Percentiles rank a stretch among this genome's conserved stretches.
phyloP scores from a whole-genome alignment of 2,888 invertebrate genomes.

The Pimpla rufipes region DNA sequence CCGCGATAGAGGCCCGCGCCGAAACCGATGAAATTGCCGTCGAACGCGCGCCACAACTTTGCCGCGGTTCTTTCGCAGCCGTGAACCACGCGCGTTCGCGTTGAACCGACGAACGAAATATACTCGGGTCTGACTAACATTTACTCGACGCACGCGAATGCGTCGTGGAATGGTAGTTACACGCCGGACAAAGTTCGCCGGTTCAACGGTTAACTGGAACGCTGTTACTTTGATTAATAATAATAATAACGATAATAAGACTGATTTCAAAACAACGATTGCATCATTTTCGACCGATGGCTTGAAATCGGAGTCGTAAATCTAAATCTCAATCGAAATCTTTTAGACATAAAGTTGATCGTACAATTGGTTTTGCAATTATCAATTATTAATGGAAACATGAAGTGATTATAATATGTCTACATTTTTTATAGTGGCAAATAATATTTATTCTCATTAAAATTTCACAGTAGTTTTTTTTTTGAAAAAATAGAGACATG shows the following conservation, averaged over 20 bases:
- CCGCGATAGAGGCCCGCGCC: constrained; percentile 45
- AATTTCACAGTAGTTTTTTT: no score
- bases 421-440: no score
- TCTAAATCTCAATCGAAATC: no score
- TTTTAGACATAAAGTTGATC: no score
- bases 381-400: no score
- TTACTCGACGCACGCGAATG: constrained; percentile 20
- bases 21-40: constrained; percentile 52
- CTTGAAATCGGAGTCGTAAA: no score
- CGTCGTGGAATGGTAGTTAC: background rate
- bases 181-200: background rate
- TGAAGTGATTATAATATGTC: no score
- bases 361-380: no score
- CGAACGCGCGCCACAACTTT: constrained; percentile 8
- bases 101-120: background rate
- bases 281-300: no score
- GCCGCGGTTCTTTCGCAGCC: background rate
- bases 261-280: background rate
- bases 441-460: no score
- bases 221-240: background rate
- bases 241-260: constrained; percentile 5
- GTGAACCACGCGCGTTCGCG: background rate
- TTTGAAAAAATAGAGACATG: no score
- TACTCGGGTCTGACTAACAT: background rate
- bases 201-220: constrained; percentile 23